Evolutionary conservation across 2,797 vertebrate genomes (phyloP).

Genomic region (Jordanella pulchra): DNA sequence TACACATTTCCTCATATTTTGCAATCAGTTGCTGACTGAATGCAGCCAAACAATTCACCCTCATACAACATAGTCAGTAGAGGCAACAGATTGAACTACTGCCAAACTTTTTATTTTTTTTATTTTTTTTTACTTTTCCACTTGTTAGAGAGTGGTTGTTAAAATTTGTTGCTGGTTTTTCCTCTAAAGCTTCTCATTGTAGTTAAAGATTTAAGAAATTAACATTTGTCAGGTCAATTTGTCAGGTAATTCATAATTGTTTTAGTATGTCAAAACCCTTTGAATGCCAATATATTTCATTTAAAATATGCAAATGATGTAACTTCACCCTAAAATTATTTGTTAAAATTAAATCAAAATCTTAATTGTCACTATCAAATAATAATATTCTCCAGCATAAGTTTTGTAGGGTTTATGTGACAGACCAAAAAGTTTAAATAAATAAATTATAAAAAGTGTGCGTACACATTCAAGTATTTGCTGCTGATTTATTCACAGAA

Average conservation of each 20-base stretch:
- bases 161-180: not conserved
- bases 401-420: too few species aligned
- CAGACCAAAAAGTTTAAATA: not conserved
- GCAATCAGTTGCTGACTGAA: not conserved
- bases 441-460: not conserved
- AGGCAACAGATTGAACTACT: not conserved
- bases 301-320: not conserved
- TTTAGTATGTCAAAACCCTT: not conserved
- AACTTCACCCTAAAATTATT: not conserved
- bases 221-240: not conserved
- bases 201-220: not conserved
- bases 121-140: not conserved
- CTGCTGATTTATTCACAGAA: not conserved
- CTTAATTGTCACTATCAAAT: too few species aligned
- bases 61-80: not conserved
- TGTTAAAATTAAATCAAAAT: not conserved
- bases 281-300: not conserved
- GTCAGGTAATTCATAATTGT: not conserved
- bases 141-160: not conserved
- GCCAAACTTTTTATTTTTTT: not conserved
- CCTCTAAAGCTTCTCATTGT: not conserved
- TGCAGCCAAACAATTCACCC: not conserved
- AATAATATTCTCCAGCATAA: too few species aligned
- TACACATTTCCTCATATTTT: not conserved
- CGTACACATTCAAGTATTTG: not conserved